Conservation (phyloP, 2,113 vertebrate genomes). For the Thinocorus orbignyianus region DNA sequence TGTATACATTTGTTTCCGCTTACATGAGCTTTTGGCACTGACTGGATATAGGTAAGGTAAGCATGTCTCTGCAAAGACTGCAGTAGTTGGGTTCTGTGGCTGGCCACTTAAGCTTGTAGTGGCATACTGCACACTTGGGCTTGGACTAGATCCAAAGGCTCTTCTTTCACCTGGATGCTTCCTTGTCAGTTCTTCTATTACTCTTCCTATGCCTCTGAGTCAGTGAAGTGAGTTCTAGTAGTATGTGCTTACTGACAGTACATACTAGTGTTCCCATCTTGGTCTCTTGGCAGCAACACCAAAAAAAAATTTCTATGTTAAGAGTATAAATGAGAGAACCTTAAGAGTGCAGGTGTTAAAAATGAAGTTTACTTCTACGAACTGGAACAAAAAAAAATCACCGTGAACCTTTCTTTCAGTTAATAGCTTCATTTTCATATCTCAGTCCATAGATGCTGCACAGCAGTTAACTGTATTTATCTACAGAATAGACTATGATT, state of each 20-base stretch:
- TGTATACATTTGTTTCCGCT: accelerated
- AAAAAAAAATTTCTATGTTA: neutral
- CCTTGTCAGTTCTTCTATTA: neutral
- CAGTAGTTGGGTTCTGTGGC: neutral
- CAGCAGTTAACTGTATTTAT: neutral
- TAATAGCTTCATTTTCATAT: neutral
- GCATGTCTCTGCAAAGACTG: neutral
- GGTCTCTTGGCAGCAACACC: neutral
- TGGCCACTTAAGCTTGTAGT: neutral
- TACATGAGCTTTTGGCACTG: neutral
- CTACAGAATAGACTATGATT: neutral
- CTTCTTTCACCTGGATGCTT: neutral
- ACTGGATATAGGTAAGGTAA: neutral
- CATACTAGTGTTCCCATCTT: neutral
- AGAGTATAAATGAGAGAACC: neutral
- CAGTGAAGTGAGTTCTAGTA: neutral
- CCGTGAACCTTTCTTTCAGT: neutral
- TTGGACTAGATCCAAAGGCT: constrained; percentile 16
- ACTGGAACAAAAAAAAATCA: neutral
- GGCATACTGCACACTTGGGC: neutral
- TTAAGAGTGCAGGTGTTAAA: neutral
- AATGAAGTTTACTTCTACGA: neutral
- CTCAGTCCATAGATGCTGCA: neutral
- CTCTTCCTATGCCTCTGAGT: neutral
- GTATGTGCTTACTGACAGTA: neutral